These are phyloP conservation scores for Anser cygnoides DNA, from an alignment of 2,113 vertebrate species.

Conservation along the genomic window DNA sequence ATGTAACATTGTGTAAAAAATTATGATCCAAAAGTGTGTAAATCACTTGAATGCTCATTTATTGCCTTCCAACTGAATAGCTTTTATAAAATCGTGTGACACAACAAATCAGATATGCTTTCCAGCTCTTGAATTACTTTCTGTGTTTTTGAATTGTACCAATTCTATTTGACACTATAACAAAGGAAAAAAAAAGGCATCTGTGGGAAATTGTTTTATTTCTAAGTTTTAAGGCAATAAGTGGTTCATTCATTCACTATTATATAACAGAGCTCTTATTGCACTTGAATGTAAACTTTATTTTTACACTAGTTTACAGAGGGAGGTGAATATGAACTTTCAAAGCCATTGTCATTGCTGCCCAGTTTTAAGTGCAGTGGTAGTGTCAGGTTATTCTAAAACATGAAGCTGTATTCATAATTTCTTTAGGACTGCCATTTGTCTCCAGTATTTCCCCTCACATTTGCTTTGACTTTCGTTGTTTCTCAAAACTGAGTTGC, in stretches of 20 bases:
- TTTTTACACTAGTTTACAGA: slow-evolving; percentile 44
- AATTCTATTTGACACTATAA: slow-evolving; percentile 27
- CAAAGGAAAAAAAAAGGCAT: slow-evolving; percentile 10
- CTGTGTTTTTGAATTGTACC: slow-evolving; percentile 60
- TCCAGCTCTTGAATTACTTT: slow-evolving; percentile 69
- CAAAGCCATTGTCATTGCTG: neutral
- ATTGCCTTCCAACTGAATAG: slow-evolving; percentile 73
- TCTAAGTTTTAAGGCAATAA: slow-evolving; percentile 52
- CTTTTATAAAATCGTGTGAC: slow-evolving; percentile 77
- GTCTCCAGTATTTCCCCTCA: neutral
- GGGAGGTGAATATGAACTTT: neutral
- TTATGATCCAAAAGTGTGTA: slow-evolving; percentile 70
- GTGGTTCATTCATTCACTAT: slow-evolving; percentile 45
- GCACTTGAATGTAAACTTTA: slow-evolving; percentile 49
- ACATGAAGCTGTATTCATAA: neutral
- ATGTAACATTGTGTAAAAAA: slow-evolving; percentile 78
- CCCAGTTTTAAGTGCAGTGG: neutral
- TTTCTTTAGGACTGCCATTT: neutral
- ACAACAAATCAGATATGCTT: slow-evolving; percentile 64
- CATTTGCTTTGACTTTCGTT: neutral
- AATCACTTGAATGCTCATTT: slow-evolving; percentile 76
- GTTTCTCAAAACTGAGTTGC: neutral
- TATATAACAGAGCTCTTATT: slow-evolving; percentile 19
- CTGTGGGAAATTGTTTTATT: slow-evolving; percentile 38
- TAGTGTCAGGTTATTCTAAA: neutral